Base-by-base conservation (phyloP, 2,888 invertebrate genomes). In the Xiphydria camelus region DNA sequence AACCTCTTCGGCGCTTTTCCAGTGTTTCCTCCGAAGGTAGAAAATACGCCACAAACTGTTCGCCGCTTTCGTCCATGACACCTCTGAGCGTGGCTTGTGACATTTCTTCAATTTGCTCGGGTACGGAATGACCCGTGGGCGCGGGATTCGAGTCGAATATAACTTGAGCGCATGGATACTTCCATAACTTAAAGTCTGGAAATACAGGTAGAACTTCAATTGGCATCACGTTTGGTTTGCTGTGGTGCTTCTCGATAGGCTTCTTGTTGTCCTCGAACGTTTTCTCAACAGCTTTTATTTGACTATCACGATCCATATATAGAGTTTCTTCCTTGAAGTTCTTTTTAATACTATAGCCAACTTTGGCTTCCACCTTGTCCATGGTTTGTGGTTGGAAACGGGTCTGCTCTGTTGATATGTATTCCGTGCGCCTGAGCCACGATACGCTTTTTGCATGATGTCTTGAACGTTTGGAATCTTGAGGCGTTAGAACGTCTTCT, bases 31-130 rank as follows among this genome's bases (percentile, higher is more conserved):
- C 91, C 0, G 92, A 91, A 0, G 97, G 97, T 49, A 96, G 77
- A 78, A 97, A 97, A 77, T 96, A 96, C 0, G 95, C 96, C 0
- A 97, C 96, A 78, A 96, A 96, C 76, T 95, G 94, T 75, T 95
- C 94, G 10, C 95, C 95, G 65, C 91, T 92, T 77, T 94, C 94
- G 71, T 97, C 95, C 88, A 94, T 94, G 76, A 97, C 94, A 86
- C 96, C 96, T 76, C 91, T 90, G 76, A 15, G 76, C 76, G 58
- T 21, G 14, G 21, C n/a, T 23, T 17, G 32, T n/a, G 94, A 93
- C 94, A 95, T 94, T 68, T 94, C 92, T 73, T 94, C 94, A 62
- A 91, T 83, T 68, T 93, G 92, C 6, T 88, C 87, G 21, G 89
- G 86, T 35, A 88, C 83, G 65, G 88, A 84, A 69, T 89, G 86